Percentiles rank a stretch among this genome's conserved stretches.
Conservation (phyloP, 2,113 vertebrate genomes). For the Mugil cephalus region DNA sequence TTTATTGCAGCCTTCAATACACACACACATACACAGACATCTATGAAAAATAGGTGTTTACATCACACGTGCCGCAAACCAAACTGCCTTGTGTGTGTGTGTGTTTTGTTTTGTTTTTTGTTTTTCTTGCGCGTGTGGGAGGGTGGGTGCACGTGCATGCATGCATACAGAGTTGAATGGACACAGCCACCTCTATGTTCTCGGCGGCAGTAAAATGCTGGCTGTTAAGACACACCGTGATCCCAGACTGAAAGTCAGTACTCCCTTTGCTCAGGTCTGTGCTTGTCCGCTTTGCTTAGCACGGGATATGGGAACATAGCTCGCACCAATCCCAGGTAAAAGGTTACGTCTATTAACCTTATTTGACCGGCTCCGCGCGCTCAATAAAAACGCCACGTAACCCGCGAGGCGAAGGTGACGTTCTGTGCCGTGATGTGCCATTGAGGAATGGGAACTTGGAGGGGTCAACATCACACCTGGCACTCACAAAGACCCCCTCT, state of each 20-base stretch:
- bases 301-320: slow-evolving; percentile 33
- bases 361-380: slow-evolving; percentile 21
- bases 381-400: slow-evolving; percentile 20
- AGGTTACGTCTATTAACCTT: slow-evolving; percentile 24
- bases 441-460: no score
- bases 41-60: slow-evolving; percentile 61
- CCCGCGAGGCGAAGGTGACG: slow-evolving; percentile 23
- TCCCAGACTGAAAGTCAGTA: slow-evolving; percentile 67
- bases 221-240: slow-evolving; percentile 52
- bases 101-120: slow-evolving; percentile 13
- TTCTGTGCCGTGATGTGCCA: slow-evolving; percentile 7
- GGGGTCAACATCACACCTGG: no score
- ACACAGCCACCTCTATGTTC: slow-evolving; percentile 77
- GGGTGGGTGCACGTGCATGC: slow-evolving; percentile 63
- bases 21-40: slow-evolving; percentile 6
- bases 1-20: slow-evolving; percentile 49
- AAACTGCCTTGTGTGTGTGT: slow-evolving; percentile 21
- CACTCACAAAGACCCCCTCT: slow-evolving; percentile 1
- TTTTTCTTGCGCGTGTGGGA: slow-evolving; percentile 5
- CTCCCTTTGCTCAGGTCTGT: slow-evolving; percentile 68
- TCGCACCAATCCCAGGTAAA: slow-evolving; percentile 21
- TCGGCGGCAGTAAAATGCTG: slow-evolving; percentile 62
- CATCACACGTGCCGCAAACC: slow-evolving; percentile 45
- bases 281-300: slow-evolving; percentile 54
- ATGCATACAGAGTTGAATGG: slow-evolving; percentile 67